phyloP scores from a whole-genome alignment of 1,140 invertebrate species.

The Macrocentrus cingulum region DNA sequence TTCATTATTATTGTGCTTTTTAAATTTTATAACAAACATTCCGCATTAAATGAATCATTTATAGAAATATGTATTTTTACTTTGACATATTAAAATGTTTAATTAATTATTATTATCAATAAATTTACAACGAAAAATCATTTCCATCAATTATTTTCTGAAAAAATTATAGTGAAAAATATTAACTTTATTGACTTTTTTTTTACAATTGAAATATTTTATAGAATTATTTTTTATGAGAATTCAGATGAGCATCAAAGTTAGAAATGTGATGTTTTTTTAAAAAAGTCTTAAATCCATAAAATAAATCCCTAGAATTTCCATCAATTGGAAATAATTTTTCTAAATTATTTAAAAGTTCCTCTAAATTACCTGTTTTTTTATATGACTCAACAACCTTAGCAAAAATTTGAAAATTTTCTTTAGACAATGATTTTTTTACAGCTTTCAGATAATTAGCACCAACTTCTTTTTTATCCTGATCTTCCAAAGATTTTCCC shows the following conservation, averaged over 20 bases:
- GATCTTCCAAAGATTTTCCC: constrained; percentile 3
- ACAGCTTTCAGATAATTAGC: constrained; percentile 49
- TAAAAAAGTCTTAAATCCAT: constrained; percentile 45
- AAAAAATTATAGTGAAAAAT: no score
- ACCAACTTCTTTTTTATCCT: constrained; percentile 37
- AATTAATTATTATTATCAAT: no score
- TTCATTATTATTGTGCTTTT: no score
- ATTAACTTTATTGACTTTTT: background rate
- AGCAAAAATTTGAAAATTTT: constrained; percentile 64
- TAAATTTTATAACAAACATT: no score
- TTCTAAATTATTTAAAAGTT: constrained; percentile 58
- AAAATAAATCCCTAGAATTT: constrained; percentile 63
- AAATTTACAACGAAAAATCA: no score
- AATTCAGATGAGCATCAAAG: constrained; percentile 8
- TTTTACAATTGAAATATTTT: background rate
- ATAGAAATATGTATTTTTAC: no score
- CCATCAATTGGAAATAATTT: constrained; percentile 57
- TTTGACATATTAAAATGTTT: no score
- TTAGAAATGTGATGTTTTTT: constrained; percentile 34
- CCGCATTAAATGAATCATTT: no score
- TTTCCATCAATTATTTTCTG: no score
- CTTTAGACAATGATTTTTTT: constrained; percentile 57
- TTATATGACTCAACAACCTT: constrained; percentile 63
- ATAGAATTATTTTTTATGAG: constrained; percentile 1
- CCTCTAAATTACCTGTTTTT: constrained; percentile 57